phyloP scores from a whole-genome alignment of 2,797 vertebrate species.

The Onychomys leucogaster region DNA sequence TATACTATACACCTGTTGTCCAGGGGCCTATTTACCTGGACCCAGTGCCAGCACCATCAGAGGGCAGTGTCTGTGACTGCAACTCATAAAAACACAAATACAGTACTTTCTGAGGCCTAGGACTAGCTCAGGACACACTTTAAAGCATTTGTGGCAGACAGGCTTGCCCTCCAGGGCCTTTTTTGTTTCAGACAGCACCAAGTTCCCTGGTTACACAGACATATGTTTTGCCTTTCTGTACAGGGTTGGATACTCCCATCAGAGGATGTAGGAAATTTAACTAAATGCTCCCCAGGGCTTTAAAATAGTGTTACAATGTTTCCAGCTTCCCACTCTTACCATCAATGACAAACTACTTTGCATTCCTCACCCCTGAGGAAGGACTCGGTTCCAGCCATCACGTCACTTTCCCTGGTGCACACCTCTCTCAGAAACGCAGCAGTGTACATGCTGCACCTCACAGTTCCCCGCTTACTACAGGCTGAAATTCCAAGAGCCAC shows the following conservation, averaged over 20 bases:
- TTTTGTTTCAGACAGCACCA: constrained; percentile 72
- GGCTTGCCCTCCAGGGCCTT: constrained; percentile 70
- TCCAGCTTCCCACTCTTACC: constrained; percentile 81
- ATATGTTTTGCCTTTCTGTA: constrained; percentile 68
- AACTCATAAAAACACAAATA: constrained; percentile 83
- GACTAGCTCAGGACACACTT: constrained; percentile 82
- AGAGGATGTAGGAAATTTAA: constrained; percentile 78
- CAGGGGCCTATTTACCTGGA: constrained; percentile 82
- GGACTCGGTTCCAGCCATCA: not conserved
- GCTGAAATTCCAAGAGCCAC: not conserved
- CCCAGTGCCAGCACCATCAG: constrained; percentile 88
- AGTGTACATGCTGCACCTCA: not conserved
- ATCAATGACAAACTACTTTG: constrained; percentile 79
- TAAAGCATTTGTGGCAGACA: constrained; percentile 84
- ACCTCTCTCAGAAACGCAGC: not conserved
- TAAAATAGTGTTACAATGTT: constrained; percentile 84
- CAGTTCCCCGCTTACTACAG: not conserved
- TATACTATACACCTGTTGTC: constrained; percentile 84
- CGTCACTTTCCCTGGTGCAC: constrained; percentile 23
- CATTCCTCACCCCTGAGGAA: constrained; percentile 77
- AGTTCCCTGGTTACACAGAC: constrained; percentile 67
- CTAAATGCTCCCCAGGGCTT: constrained; percentile 87
- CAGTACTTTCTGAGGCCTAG: constrained; percentile 86
- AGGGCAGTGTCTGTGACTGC: constrained; percentile 88
- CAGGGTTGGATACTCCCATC: constrained; percentile 75